Conservation (phyloP, 2,113 vertebrate genomes). For the Gallinago undulata region DNA sequence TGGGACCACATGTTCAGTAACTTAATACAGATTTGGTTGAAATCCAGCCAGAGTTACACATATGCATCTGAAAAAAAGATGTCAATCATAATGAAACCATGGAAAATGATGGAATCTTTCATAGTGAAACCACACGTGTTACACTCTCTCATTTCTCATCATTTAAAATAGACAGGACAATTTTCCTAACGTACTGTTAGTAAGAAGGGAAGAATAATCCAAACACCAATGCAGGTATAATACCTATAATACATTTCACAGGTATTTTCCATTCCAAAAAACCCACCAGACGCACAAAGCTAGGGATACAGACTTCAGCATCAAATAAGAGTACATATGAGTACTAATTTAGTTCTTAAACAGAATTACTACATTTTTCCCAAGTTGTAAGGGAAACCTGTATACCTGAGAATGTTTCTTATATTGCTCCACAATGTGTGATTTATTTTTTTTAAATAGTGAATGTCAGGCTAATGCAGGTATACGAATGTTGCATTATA, state of each 20-base stretch:
- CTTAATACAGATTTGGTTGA: not conserved
- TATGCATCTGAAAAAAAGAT: not conserved
- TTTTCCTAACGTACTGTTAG: not conserved
- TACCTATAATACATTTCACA: not conserved
- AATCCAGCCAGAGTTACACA: not conserved
- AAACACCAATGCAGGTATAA: not conserved
- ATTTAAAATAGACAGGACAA: not conserved
- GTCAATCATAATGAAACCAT: not conserved
- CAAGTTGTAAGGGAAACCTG: not conserved
- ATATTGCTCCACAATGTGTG: not conserved
- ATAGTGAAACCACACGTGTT: not conserved
- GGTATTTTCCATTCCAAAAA: not conserved
- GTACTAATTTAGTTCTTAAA: not conserved
- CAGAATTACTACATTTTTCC: not conserved
- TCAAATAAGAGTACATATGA: not conserved
- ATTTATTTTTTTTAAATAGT: not conserved
- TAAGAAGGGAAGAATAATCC: not conserved
- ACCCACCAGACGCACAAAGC: not conserved
- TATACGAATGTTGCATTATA: not conserved
- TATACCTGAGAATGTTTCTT: not conserved
- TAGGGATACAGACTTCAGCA: not conserved
- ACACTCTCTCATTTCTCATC: not conserved
- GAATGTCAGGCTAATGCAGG: not conserved
- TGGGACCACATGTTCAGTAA: not conserved
- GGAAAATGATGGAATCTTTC: not conserved